A percentile compares a stretch with the other conserved stretches of the same genome.
These are phyloP conservation scores for Didymodactylos carnosus DNA, from an alignment of 2,888 invertebrate species.

Conservation along the genomic window DNA sequence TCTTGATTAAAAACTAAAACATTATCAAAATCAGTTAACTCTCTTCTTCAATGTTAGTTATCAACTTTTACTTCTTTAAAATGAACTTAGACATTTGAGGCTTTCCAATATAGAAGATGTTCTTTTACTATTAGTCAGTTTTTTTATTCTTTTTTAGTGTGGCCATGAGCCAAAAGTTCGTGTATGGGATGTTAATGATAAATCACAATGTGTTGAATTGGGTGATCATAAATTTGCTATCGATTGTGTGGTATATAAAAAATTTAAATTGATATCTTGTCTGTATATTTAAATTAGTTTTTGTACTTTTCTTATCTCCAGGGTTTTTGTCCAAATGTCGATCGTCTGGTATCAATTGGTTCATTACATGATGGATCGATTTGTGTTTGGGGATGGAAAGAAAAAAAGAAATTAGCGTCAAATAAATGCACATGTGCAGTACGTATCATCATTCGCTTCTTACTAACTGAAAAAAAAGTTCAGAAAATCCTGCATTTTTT, in stretches of 20 bases:
- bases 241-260: slow-evolving; percentile 50
- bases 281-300: background rate
- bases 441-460: no score
- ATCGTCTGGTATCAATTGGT: slow-evolving; percentile 72
- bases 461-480: no score
- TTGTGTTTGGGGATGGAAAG: slow-evolving; percentile 93
- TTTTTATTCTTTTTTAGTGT: slow-evolving; percentile 17
- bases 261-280: background rate
- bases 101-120: no score
- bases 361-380: slow-evolving; percentile 97
- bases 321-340: slow-evolving; percentile 77
- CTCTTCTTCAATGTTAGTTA: no score
- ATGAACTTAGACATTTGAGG: no score
- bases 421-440: slow-evolving; percentile 57
- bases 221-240: slow-evolving; percentile 84
- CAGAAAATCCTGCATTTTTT: no score
- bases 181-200: slow-evolving; percentile 61
- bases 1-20: background rate
- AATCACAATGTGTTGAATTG: slow-evolving; percentile 64
- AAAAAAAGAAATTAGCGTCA: slow-evolving; percentile 75
- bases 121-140: no score
- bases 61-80: no score
- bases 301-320: background rate
- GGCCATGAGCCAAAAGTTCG: slow-evolving; percentile 77
- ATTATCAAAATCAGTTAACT: no score